Percentiles rank a stretch among this genome's conserved stretches.
phyloP scores from a whole-genome alignment of 1,140 invertebrate genomes.

The Apocrypta bakeri region DNA sequence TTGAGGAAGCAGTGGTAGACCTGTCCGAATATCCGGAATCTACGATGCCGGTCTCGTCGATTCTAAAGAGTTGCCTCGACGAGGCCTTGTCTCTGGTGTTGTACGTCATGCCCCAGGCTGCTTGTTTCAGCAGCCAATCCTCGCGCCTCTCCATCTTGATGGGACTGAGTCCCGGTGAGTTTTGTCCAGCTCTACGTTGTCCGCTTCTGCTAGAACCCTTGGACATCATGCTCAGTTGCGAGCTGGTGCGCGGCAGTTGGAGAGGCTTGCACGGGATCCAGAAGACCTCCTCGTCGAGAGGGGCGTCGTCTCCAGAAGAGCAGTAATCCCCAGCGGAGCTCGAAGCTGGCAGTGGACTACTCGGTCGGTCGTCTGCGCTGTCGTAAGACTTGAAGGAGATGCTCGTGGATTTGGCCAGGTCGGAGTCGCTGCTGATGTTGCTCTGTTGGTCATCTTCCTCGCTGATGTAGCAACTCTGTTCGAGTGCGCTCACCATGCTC shows the following conservation, averaged over 20 bases:
- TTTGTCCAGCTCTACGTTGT: not conserved
- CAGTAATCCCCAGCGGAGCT: not conserved
- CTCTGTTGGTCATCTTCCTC: constrained; percentile 3
- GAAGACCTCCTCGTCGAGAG: constrained; percentile 37
- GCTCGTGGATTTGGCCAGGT: constrained; percentile 29
- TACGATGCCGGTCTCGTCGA: constrained; percentile 52
- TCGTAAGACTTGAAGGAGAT: constrained; percentile 43
- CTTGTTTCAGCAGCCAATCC: not conserved
- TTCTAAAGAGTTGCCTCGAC: constrained; percentile 42
- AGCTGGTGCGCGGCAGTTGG: constrained; percentile 55
- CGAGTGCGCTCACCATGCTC: not conserved
- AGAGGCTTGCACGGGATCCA: constrained; percentile 54
- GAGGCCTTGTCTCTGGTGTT: not conserved
- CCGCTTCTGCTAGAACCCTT: not conserved
- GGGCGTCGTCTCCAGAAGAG: not conserved
- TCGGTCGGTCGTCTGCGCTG: not conserved
- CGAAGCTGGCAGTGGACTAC: not conserved
- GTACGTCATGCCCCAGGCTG: not conserved
- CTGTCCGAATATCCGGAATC: constrained; percentile 60
- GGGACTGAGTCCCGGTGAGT: constrained; percentile 54
- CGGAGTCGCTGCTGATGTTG: constrained; percentile 4
- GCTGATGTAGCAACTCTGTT: not conserved
- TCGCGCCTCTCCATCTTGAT: constrained; percentile 41
- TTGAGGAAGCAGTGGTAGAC: constrained; percentile 14
- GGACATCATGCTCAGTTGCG: constrained; percentile 53